phyloP scores from a whole-genome alignment of 2,888 invertebrate genomes.

The Phengaris arion region DNA sequence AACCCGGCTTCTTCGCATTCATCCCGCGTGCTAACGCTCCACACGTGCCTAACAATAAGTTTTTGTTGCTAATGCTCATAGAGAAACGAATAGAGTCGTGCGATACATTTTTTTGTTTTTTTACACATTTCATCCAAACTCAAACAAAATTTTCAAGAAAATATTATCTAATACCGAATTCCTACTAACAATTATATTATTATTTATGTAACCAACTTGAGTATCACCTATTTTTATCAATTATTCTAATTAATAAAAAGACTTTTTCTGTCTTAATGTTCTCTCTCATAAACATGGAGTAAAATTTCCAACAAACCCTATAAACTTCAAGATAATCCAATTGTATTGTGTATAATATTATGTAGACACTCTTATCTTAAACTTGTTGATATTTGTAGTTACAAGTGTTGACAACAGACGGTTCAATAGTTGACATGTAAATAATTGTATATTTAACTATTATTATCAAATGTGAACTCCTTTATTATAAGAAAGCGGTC shows the following conservation, averaged over 20 bases:
- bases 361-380: background rate
- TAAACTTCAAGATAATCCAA: background rate
- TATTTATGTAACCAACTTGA: no score
- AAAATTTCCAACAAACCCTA: background rate
- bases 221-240: no score
- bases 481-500: background rate
- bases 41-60: constrained; percentile 74
- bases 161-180: no score
- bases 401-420: background rate
- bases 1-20: constrained; percentile 56
- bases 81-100: constrained; percentile 45
- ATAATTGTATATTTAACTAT: constrained; percentile 6
- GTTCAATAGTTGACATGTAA: constrained; percentile 15
- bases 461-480: background rate
- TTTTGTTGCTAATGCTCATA: constrained; percentile 53
- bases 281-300: background rate
- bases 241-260: no score
- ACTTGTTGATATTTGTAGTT: background rate
- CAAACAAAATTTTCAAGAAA: no score
- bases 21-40: constrained; percentile 60
- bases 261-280: no score
- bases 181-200: no score
- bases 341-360: background rate
- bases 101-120: no score
- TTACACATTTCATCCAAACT: no score